These are phyloP conservation scores for Diorhabda carinulata DNA, from an alignment of 1,140 invertebrate species.

Conservation along the genomic window DNA sequence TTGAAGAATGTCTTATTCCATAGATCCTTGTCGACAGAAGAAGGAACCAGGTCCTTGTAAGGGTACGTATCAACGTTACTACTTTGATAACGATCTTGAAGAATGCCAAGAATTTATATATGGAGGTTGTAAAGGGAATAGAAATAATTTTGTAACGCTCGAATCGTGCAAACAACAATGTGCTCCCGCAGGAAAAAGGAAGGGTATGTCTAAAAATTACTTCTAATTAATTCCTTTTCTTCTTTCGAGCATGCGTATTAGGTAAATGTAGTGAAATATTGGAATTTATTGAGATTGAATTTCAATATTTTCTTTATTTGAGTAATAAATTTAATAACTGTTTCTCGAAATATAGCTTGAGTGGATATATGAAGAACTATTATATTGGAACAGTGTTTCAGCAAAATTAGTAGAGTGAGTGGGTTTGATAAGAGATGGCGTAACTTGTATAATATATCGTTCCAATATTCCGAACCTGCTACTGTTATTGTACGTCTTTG, in stretches of 20 bases:
- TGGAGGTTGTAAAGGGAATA: constrained; percentile 87
- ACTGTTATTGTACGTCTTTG: no score
- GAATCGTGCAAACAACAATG: constrained; percentile 76
- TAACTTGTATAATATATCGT: no score
- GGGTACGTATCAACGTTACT: constrained; percentile 79
- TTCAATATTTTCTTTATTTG: not conserved
- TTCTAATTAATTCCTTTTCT: not conserved
- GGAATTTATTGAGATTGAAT: not conserved
- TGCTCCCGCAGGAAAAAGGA: constrained; percentile 63
- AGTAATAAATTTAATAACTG: no score
- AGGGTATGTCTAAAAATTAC: constrained; percentile 56
- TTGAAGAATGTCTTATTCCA: not conserved
- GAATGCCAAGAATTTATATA: constrained; percentile 76
- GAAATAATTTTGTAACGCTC: constrained; percentile 81
- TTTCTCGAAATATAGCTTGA: no score
- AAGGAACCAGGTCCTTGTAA: constrained; percentile 77
- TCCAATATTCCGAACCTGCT: no score
- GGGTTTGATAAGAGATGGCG: no score
- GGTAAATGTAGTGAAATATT: not conserved
- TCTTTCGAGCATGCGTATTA: not conserved
- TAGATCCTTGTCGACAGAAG: constrained; percentile 76
- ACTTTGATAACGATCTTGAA: constrained; percentile 67
- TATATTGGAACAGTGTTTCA: no score
- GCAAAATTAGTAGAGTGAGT: no score
- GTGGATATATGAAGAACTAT: no score